Evolutionary conservation across 2,797 vertebrate genomes (phyloP).

Genomic region (Limosa lapponica): DNA sequence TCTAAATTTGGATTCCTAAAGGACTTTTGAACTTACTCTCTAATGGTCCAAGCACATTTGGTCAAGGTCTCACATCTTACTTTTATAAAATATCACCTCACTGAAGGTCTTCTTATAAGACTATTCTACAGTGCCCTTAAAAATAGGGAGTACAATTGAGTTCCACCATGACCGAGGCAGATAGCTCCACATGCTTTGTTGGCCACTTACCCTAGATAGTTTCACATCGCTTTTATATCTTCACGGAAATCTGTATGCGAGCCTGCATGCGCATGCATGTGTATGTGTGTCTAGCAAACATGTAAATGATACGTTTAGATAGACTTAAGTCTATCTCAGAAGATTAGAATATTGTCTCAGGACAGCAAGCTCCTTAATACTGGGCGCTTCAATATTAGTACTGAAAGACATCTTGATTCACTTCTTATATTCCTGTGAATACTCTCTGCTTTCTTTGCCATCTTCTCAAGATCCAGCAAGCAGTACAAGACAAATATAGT

Average conservation of each 20-base stretch:
- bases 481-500: not conserved
- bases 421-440: not conserved
- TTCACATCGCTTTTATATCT: not conserved
- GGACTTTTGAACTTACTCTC: not conserved
- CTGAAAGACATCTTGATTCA: not conserved
- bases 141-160: not conserved
- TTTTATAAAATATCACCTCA: not conserved
- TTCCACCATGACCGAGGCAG: not conserved
- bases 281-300: not conserved
- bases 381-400: not conserved
- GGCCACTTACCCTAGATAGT: not conserved
- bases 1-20: not conserved
- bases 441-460: not conserved
- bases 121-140: not conserved
- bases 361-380: not conserved
- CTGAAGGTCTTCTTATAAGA: not conserved
- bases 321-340: not conserved
- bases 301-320: not conserved
- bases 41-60: not conserved
- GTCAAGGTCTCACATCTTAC: not conserved
- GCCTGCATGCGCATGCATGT: rapidly evolving
- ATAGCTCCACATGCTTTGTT: not conserved
- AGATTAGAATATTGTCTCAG: not conserved
- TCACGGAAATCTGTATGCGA: not conserved
- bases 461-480: not conserved